phyloP scores from a whole-genome alignment of 2,113 vertebrate species.

The Holacanthus passer region DNA sequence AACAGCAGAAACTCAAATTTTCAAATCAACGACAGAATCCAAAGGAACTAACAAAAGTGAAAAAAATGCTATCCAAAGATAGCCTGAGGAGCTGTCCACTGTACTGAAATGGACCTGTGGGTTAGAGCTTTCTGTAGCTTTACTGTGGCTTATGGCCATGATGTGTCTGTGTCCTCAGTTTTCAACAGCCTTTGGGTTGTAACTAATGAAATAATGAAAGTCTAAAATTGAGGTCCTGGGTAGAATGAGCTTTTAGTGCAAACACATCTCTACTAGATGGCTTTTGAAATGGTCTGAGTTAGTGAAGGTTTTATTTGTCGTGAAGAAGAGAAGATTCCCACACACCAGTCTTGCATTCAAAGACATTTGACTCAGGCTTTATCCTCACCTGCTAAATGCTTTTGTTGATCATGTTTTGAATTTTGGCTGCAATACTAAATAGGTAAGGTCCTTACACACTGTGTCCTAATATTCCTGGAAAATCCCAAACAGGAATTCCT shows the following conservation, averaged over 20 bases:
- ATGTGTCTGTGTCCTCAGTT: not conserved
- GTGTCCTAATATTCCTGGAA: not conserved
- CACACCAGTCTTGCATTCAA: not conserved
- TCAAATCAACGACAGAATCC: not conserved
- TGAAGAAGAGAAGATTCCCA: not conserved
- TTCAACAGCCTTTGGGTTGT: constrained; percentile 9
- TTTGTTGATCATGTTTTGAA: too few species aligned
- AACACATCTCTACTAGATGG: not conserved
- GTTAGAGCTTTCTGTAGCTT: not conserved
- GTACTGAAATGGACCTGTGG: constrained; percentile 10
- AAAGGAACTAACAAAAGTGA: not conserved
- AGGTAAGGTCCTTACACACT: not conserved
- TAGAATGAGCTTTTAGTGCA: not conserved
- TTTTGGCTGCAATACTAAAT: not conserved
- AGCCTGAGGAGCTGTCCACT: not conserved
- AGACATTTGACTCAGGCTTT: not conserved
- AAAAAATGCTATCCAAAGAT: not conserved
- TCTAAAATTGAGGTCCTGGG: not conserved
- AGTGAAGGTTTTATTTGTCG: not conserved
- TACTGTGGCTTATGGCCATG: not conserved
- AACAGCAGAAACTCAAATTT: too few species aligned
- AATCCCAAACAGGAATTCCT: not conserved
- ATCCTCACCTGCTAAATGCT: not conserved
- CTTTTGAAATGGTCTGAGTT: not conserved
- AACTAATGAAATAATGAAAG: constrained; percentile 34